Evolutionary conservation across 1,140 invertebrate genomes (phyloP).

Genomic region (Drosophila neocordata): DNA sequence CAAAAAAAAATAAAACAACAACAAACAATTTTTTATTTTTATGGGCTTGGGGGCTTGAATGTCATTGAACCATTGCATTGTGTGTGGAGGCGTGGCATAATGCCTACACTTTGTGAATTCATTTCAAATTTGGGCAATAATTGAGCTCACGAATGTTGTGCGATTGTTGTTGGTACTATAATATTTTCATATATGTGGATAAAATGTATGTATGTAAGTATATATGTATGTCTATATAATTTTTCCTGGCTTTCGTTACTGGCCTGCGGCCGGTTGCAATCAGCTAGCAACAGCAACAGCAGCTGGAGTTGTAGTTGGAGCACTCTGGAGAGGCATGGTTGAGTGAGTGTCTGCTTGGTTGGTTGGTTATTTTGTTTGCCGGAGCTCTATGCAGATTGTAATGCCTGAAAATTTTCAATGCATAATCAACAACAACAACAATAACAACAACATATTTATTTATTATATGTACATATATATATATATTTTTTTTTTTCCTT

Average conservation of each 20-base stretch:
- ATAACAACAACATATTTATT: slow-evolving; percentile 40
- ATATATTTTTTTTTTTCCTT: slow-evolving; percentile 3
- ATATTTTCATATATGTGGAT: slow-evolving; percentile 36
- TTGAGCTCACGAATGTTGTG: slow-evolving; percentile 49
- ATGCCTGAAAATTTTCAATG: slow-evolving; percentile 67
- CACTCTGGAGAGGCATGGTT: slow-evolving; percentile 31
- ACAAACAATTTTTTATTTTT: background rate
- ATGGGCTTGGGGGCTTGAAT: slow-evolving; percentile 25
- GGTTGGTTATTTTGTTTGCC: slow-evolving; percentile 20
- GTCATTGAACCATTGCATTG: slow-evolving; percentile 54
- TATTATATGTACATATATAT: too few relatives aligned
- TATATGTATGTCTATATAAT: slow-evolving; percentile 16
- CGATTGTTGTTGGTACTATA: slow-evolving; percentile 28
- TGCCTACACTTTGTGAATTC: slow-evolving; percentile 61
- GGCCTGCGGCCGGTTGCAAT: slow-evolving; percentile 39
- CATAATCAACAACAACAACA: slow-evolving; percentile 73
- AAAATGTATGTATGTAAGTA: background rate
- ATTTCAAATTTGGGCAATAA: slow-evolving; percentile 74
- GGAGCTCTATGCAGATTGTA: slow-evolving; percentile 66
- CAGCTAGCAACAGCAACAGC: slow-evolving; percentile 32
- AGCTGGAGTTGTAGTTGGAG: slow-evolving; percentile 4
- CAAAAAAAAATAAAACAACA: too few relatives aligned
- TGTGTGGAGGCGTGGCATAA: slow-evolving; percentile 20
- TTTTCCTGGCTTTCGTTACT: slow-evolving; percentile 50
- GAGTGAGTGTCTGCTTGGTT: slow-evolving; percentile 14